Base-by-base conservation (phyloP, 1,140 invertebrate species). In the Lasioglossum albipes region DNA sequence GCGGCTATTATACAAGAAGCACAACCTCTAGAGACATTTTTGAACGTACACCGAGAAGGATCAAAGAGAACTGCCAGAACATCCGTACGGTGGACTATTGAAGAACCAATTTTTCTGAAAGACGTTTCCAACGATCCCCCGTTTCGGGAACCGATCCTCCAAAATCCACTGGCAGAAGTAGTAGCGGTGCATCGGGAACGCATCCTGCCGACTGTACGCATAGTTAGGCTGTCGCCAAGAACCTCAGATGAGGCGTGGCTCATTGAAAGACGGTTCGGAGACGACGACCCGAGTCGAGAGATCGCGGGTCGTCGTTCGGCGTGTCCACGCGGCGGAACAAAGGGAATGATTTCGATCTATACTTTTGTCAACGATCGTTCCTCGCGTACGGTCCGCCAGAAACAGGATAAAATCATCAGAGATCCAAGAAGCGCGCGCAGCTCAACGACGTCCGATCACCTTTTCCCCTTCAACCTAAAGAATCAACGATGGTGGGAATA, bases 401-500 rank as follows among this genome's bases (percentile, higher is more conserved):
- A 78, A 7, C 57, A 67, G 59, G 54, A 41, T 27, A 27, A 9
- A 13, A 64, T 64, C 36, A 69, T 64, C 77, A 49, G 62, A 59
- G 70, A 67, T 79, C 70, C 62, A 74, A 20, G 49, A 75, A 41
- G 42, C 64, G 20, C 36, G 71, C 65, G 31, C 45, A 54, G 27
- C 66, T 45, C 22, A 66, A 49, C 49, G 13, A 67, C 36, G 77
- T 57, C 61, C 54, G 65, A 68, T 68, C 66, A 66, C 36, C 64
- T 27, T 9, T 66, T 42, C 10, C 45, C 6, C 42, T 41, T 36
- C 13, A 0, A 0, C 10, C 20, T 2, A 12, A 5, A 1, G 5
- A 27, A 41, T 78, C 75, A 78, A 65, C 77, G 70, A 22, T 79
- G 77, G 16, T 81, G 78, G 27, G 57, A 79, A 7, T 59, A 65